Conservation (phyloP, 2,888 invertebrate species). For the Melieria crassipennis region DNA sequence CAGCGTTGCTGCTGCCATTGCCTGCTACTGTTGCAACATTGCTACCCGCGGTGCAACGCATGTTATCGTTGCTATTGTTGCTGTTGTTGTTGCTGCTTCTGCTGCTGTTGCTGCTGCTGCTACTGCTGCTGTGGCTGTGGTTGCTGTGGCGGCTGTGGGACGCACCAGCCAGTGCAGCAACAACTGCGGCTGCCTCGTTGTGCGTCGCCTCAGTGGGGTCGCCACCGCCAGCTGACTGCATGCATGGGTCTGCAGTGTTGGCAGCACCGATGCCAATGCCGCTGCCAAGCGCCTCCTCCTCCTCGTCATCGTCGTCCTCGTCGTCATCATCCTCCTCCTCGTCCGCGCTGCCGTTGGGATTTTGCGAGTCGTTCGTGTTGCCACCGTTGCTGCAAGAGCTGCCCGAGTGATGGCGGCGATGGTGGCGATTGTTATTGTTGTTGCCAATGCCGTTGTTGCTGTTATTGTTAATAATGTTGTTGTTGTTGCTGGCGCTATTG, state of each 20-base stretch:
- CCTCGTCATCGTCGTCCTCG: slow-evolving; percentile 26
- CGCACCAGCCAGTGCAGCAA: neutral
- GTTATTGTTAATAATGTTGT: slow-evolving; percentile 36
- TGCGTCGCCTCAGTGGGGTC: neutral
- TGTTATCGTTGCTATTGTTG: slow-evolving; percentile 44
- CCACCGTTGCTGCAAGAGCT: neutral
- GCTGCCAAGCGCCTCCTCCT: slow-evolving; percentile 41
- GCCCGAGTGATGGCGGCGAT: slow-evolving; percentile 9
- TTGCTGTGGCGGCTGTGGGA: slow-evolving; percentile 18
- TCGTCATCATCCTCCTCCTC: slow-evolving; percentile 42
- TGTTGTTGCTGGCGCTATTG: slow-evolving; percentile 39
- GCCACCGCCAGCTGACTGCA: slow-evolving; percentile 45
- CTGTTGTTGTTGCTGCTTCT: slow-evolving; percentile 16
- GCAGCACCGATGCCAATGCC: neutral
- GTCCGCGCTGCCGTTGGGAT: slow-evolving; percentile 27
- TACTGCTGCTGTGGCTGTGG: slow-evolving; percentile 42
- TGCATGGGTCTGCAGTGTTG: neutral
- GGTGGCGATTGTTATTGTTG: slow-evolving; percentile 17
- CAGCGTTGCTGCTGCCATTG: slow-evolving; percentile 31
- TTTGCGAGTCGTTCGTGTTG: slow-evolving; percentile 6
- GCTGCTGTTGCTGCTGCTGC: slow-evolving; percentile 3
- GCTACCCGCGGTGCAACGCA: slow-evolving; percentile 43
- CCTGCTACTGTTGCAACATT: slow-evolving; percentile 39
- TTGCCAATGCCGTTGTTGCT: slow-evolving; percentile 31
- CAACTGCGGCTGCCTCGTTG: no score